Evolutionary conservation across 2,888 invertebrate genomes (phyloP), one percentile per base, ranked within the genome.

Genomic region (Ctenicera cuprea): DNA sequence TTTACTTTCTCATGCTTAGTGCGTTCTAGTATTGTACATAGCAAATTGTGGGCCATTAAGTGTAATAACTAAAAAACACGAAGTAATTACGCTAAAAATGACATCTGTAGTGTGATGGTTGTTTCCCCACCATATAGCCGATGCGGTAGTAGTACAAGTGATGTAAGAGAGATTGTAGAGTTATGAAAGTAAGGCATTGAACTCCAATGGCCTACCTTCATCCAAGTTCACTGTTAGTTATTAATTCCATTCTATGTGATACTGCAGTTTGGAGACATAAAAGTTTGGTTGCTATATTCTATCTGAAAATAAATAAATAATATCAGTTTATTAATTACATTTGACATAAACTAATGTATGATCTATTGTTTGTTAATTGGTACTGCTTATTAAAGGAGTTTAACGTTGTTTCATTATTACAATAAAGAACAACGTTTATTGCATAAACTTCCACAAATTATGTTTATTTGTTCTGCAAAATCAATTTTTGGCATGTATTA

Each of bases 181-280:
- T 86, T 86, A 86, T 84, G 86, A 86, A 86, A 86, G 86, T 86
- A 86, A 85, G 86, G 85, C 86, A 85, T 84, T 85, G 86, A 86
- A 86, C 86, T 85, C 82, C 80, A 83, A 78, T 86, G 83, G 85
- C 86, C 86, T 86, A 86, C 86, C 85, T 86, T 82, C 83, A 81
- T 82, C 82, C 86, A 85, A 85, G 86, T 86, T 86, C 86, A 86
- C 84, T 86, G 85, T 82, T 83, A 83, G 81, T 61, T 76, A 43
- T 71, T 69, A 72, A 69, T 74, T 74, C 70, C 37, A 59, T 62
- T 70, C 57, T 52, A 62, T 52, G 57, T 37, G 50, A 50, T 64
- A 64, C 12, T 37, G 64, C 37, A 50, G n/a, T 45, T 62, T 45
- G 26, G 20, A 26, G 5, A 33, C 20, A 37, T 7, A 45, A 9